Conservation (phyloP, 2,888 invertebrate species). For the Acronicta psi region DNA sequence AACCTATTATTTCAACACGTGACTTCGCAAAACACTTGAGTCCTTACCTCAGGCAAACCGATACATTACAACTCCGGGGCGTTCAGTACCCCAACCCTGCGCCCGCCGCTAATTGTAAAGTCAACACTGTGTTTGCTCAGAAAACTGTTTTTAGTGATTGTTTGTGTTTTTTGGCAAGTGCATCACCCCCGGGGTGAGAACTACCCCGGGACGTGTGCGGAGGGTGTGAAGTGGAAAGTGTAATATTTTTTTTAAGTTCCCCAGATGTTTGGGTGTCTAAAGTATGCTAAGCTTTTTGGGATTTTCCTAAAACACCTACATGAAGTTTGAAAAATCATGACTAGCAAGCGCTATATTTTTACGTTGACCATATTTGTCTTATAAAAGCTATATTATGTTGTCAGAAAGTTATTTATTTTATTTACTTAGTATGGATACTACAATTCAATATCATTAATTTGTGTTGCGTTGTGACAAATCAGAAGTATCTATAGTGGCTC, state of each 20-base stretch:
- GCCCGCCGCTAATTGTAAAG: slow-evolving; percentile 70
- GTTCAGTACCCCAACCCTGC: slow-evolving; percentile 50
- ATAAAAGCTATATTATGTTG: too few species aligned
- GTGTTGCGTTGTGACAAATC: too few species aligned
- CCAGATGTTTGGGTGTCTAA: background rate
- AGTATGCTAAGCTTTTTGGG: background rate
- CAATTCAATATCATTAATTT: too few species aligned
- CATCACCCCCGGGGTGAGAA: slow-evolving; percentile 39
- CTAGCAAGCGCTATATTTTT: background rate
- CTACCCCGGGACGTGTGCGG: slow-evolving; percentile 16
- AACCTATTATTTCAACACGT: slow-evolving; percentile 36
- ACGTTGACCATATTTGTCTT: too few species aligned
- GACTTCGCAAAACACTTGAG: slow-evolving; percentile 34
- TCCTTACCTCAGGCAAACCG: slow-evolving; percentile 30
- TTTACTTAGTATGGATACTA: too few species aligned
- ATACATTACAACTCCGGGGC: slow-evolving; percentile 39
- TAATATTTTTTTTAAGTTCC: slow-evolving; percentile 42
- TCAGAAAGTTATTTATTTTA: too few species aligned
- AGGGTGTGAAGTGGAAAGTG: slow-evolving; percentile 44
- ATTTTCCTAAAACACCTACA: too few species aligned
- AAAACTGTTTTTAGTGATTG: slow-evolving; percentile 68
- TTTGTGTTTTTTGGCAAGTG: slow-evolving; percentile 72
- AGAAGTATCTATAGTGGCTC: too few species aligned
- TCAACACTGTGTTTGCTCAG: slow-evolving; percentile 65
- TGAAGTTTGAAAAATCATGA: background rate